A percentile compares a stretch with the other conserved stretches of the same genome.
These are phyloP conservation scores for Drosophila grimshawi DNA, from an alignment of 1,140 invertebrate species.

Conservation along the genomic window DNA sequence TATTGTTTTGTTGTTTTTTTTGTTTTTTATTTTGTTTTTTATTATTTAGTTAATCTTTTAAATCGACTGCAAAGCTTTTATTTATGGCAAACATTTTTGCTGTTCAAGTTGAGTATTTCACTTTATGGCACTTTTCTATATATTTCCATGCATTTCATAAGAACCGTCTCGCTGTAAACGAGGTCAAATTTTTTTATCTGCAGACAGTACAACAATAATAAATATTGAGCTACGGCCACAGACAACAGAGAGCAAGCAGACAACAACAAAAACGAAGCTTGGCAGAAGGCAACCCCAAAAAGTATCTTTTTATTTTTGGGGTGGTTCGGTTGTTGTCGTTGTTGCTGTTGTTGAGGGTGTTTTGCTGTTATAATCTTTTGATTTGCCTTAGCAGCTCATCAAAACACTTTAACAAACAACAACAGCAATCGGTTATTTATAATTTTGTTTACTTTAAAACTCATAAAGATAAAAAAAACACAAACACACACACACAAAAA, in stretches of 20 bases:
- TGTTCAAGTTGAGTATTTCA: conserved; percentile 5
- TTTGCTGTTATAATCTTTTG: conserved; percentile 32
- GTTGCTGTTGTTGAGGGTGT: conserved; percentile 27
- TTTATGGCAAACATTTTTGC: conserved; percentile 68
- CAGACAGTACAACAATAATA: conserved; percentile 71
- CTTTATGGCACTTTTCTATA: conserved; percentile 34
- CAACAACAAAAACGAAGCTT: conserved; percentile 37
- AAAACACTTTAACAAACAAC: conserved; percentile 30
- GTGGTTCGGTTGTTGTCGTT: conserved; percentile 27
- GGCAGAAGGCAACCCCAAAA: conserved; percentile 22
- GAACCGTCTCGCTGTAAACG: conserved; percentile 52
- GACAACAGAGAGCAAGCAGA: conserved; percentile 46
- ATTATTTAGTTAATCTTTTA: conserved; percentile 10
- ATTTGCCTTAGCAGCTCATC: conserved; percentile 36
- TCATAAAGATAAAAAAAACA: conserved; percentile 2
- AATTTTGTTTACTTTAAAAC: background rate
- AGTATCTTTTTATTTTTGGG: conserved; percentile 8
- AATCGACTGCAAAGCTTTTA: conserved; percentile 22
- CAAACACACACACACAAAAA: background rate
- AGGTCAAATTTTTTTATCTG: conserved; percentile 74
- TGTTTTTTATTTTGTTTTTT: conserved; percentile 34
- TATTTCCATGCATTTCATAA: conserved; percentile 13
- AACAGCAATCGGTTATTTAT: background rate
- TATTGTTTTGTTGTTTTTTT: conserved; percentile 21
- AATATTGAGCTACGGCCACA: conserved; percentile 63